Percentiles rank a stretch among this genome's conserved stretches.
These are phyloP conservation scores for Portunus trituberculatus DNA, from an alignment of 1,140 invertebrate genomes.

Conservation along the genomic window DNA sequence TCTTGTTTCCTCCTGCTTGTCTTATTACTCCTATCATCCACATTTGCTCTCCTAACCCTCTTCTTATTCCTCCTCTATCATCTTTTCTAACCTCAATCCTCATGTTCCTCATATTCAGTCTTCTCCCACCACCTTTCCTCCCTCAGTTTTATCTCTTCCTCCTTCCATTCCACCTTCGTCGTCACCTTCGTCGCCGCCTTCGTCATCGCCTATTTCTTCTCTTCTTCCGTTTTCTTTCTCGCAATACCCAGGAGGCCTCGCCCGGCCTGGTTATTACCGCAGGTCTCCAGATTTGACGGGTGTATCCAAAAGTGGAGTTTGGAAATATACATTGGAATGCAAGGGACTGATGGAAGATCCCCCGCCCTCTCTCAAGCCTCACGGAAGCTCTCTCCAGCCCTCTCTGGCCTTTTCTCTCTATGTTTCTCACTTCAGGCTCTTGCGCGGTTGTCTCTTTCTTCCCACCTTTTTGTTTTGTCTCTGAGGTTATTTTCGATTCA, in stretches of 20 bases:
- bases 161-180: background rate
- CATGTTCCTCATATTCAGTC: background rate
- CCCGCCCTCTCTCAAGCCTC: background rate
- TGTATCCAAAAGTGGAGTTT: background rate
- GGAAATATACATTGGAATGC: conserved; percentile 8
- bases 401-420: background rate
- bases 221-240: background rate
- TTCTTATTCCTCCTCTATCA: background rate
- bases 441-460: background rate
- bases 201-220: no score
- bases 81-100: background rate
- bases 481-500: no score
- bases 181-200: no score
- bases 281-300: background rate
- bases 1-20: no score
- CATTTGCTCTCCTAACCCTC: background rate
- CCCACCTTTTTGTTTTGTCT: background rate
- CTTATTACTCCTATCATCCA: no score
- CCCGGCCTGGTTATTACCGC: background rate
- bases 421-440: background rate
- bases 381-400: background rate
- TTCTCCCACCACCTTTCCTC: background rate
- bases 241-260: background rate
- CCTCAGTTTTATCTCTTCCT: background rate
- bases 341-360: background rate